These are phyloP conservation scores for Otolemur crassicaudatus DNA, from an alignment of 2,797 vertebrate species.

Conservation along the genomic window DNA sequence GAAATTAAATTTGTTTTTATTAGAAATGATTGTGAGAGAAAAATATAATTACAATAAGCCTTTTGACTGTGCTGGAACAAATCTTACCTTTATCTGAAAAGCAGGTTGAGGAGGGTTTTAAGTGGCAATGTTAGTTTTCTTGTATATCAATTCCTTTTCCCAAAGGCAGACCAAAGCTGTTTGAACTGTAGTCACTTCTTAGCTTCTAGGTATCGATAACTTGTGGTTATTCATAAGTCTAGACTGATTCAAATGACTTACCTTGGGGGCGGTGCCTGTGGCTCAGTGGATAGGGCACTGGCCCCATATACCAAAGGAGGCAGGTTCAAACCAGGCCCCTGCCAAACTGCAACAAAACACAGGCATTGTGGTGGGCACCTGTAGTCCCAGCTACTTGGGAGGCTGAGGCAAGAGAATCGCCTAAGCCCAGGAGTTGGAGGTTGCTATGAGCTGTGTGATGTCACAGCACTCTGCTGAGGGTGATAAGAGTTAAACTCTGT, in stretches of 20 bases:
- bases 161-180: neutral
- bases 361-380: too few relatives aligned
- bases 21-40: neutral
- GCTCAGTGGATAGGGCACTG: too few relatives aligned
- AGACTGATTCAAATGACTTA: neutral
- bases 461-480: too few relatives aligned
- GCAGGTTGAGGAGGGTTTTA: neutral
- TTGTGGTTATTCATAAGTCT: neutral
- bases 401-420: too few relatives aligned
- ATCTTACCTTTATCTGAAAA: constrained; percentile 28
- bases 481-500: too few relatives aligned
- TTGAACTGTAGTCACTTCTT: constrained; percentile 18
- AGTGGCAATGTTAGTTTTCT: constrained; percentile 38
- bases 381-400: too few relatives aligned
- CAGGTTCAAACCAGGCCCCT: too few relatives aligned
- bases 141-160: constrained; percentile 13
- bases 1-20: constrained; percentile 40
- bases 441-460: too few relatives aligned
- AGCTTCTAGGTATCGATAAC: neutral
- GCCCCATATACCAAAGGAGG: too few relatives aligned
- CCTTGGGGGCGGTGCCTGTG: neutral
- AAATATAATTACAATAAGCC: neutral
- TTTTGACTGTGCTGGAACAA: constrained; percentile 13
- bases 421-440: too few relatives aligned
- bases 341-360: too few relatives aligned